Evolutionary conservation across 2,888 invertebrate species (phyloP), one percentile per base, ranked within the genome.

Genomic region (Tenthredo amoena): DNA sequence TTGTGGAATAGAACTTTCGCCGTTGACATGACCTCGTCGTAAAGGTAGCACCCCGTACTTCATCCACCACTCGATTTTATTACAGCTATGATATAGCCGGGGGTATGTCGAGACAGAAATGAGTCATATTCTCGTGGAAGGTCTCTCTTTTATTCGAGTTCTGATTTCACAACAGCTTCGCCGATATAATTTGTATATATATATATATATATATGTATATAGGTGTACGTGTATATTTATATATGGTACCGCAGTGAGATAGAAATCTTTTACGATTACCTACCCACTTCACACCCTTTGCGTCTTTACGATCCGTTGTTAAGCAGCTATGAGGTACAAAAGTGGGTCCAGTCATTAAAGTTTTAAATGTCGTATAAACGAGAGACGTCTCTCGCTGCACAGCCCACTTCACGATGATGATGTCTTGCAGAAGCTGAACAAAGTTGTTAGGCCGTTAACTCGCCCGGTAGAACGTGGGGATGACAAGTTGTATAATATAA

Each of bases 261-360:
- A 47, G 50, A 76, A 55, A 79, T 79, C 37, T 79, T 79, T 79
- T 79, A 79, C 58, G 79, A 34, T 79, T 79, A 79, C 58, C 62
- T 10, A 9, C 21, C 58, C 2, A 62, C 62, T 79, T 55, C 79
- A 47, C 79, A 58, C 79, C 79, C 79, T 58, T 58, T 76, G 37
- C 79, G 43, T 37, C 55, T 79, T 79, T 79, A 79, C 58, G 79
- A 79, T 47, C 47, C 79, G 79, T 79, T 58, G 79, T 58, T 58
- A 58, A 79, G 55, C 79, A 55, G 37, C 55, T 31, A 21, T n/a
- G 18, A 55, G n/a, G 55, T 58, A 37, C 34, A 55, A 79, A 79
- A 79, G 79, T 79, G 37, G 79, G 34, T 55, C 37, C 55, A 58
- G 58, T 79, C 79, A 79, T 79, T 79, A 79, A 79, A 79, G 26